Base-by-base conservation (phyloP, 2,113 vertebrate genomes). In the Cyrtonyx montezumae region DNA sequence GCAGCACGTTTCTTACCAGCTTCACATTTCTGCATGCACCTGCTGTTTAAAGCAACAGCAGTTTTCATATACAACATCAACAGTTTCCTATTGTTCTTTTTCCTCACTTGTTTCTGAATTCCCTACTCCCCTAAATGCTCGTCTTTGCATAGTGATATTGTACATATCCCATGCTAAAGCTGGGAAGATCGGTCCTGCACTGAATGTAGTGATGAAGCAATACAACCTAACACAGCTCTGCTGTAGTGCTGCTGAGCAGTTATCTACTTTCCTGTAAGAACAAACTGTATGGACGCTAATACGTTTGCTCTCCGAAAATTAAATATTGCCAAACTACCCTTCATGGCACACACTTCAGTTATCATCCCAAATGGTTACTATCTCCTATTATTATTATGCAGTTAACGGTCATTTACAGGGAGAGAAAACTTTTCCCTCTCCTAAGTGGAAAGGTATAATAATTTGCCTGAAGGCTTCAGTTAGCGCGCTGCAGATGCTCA, bases 401-500 rank as follows among this genome's bases (percentile, higher is more conserved):
- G 71, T 63, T 89, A 91, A 93, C 91, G 68, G 86, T 94, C 84
- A 87, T 87, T 92, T 16, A 68, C 19, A 2, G 2, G 66, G 67
- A 89, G 82, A 61, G 84, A 78, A 92, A 89, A 77, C 25, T 91
- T 93, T 55, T 42, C 62, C 53, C 65, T 93, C 90, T 80, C 70
- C 51, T 71, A 63, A 87, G n/a, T 91, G n/a, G 34, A 17, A 63
- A 53, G 66, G 26, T 83, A 8, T 80, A 42, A 83, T 85, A 89
- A 83, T 91, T 92, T 94, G 79, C 93, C 68, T 12, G 20, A 73
- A 91, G 91, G 63, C 71, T 91, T 84, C 78, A 55, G 8, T 91
- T 89, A 77, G 42, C 46, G 49, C 55, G 3, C 55, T 51, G 68
- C 79, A 91, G 79, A 79, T 3, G 5, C 77, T 66, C 61, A 46